A percentile compares a stretch with the other conserved stretches of the same genome.
Evolutionary conservation across 2,113 vertebrate species (phyloP).

Genomic region (Chaetura pelagica): DNA sequence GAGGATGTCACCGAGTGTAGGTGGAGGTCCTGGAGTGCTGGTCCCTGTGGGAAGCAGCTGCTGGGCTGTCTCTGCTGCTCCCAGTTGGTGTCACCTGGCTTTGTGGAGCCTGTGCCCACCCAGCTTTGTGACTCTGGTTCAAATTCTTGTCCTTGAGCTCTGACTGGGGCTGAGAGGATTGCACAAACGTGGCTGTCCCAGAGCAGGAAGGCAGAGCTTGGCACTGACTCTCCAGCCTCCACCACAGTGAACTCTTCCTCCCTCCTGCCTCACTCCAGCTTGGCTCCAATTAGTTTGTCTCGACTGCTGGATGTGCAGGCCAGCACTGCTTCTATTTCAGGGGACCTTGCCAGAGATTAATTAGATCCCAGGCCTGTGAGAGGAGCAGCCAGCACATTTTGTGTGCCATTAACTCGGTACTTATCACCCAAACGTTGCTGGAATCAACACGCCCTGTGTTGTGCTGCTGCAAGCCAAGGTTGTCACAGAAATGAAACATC

Average conservation of each 20-base stretch:
- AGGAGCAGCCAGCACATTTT: background rate
- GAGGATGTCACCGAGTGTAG: background rate
- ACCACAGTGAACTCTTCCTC: background rate
- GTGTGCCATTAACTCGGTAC: slow-evolving; percentile 41
- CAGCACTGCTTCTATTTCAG: slow-evolving; percentile 24
- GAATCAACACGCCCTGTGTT: background rate
- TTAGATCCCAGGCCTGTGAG: slow-evolving; percentile 36
- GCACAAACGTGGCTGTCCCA: background rate
- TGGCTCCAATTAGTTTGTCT: slow-evolving; percentile 6
- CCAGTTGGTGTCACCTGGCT: rapidly evolving
- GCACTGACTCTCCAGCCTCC: background rate
- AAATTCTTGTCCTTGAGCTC: background rate
- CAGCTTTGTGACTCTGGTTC: background rate
- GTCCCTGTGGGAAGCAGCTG: rapidly evolving
- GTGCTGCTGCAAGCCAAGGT: background rate
- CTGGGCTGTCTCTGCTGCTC: background rate
- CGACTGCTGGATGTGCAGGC: background rate
- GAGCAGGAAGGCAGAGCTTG: background rate
- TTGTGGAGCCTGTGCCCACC: background rate
- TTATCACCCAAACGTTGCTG: background rate
- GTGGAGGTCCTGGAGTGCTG: rapidly evolving
- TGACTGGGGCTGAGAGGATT: background rate
- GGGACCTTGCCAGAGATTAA: slow-evolving; percentile 59
- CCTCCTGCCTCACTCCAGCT: background rate
- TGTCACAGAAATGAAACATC: background rate